Conservation (phyloP, 2,888 invertebrate species). For the Scrobipalpa atriplicella region DNA sequence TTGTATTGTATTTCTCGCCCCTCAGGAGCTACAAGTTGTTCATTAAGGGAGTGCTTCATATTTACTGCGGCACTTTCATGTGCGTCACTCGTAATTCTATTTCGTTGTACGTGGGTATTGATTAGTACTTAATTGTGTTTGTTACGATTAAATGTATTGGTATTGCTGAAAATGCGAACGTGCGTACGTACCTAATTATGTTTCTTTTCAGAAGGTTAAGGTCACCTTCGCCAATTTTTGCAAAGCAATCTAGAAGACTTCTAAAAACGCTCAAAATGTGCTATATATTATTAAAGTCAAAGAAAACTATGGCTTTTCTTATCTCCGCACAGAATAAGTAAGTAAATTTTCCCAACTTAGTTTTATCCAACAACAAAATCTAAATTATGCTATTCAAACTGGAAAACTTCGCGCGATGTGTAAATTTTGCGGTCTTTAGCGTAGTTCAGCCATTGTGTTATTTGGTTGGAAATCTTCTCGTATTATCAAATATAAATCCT, state of each 20-base stretch:
- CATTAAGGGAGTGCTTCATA: constrained; percentile 13
- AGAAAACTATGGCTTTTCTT: constrained; percentile 3
- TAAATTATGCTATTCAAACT: constrained; percentile 16
- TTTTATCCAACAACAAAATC: constrained; percentile 9
- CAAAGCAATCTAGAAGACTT: too few relatives aligned
- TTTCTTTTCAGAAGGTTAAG: too few relatives aligned
- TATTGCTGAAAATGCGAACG: neutral
- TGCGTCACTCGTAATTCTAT: neutral
- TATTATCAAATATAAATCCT: neutral
- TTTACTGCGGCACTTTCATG: neutral
- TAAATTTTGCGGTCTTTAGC: constrained; percentile 7
- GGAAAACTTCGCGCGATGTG: neutral
- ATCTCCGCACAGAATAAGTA: neutral
- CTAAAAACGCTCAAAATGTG: too few relatives aligned
- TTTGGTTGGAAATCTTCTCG: neutral
- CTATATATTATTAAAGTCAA: neutral
- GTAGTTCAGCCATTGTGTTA: neutral
- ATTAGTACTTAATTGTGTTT: neutral
- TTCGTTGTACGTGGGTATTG: neutral
- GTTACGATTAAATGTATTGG: neutral
- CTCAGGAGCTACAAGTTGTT: constrained; percentile 10
- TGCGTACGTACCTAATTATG: too few relatives aligned
- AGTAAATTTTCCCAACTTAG: neutral
- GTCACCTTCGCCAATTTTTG: too few relatives aligned
- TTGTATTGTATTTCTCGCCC: constrained; percentile 1